Percentiles rank a stretch among this genome's conserved stretches.
Conservation (phyloP, 2,888 invertebrate genomes). For the Nymphalis urticae region DNA sequence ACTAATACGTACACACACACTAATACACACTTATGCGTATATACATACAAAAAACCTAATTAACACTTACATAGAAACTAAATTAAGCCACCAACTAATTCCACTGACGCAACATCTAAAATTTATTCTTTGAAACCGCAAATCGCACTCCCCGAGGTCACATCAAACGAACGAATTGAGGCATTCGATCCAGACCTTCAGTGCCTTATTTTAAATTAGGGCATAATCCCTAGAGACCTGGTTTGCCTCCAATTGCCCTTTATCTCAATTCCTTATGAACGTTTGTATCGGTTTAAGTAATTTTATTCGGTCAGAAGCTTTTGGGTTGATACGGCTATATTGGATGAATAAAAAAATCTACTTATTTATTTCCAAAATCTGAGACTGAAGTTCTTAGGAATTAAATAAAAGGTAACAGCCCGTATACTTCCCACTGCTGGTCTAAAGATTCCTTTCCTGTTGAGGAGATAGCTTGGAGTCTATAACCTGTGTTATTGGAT, state of each 20-base stretch:
- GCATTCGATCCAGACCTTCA: slow-evolving; percentile 22
- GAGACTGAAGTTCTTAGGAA: no score
- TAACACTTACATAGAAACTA: neutral
- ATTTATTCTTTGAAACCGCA: slow-evolving; percentile 32
- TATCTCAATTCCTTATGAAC: slow-evolving; percentile 25
- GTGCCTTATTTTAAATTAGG: slow-evolving; percentile 36
- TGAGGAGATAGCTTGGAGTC: no score
- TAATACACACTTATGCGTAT: no score
- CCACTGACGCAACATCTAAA: slow-evolving; percentile 18
- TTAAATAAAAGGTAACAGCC: no score
- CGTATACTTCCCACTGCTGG: no score
- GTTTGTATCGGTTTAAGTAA: slow-evolving; percentile 19
- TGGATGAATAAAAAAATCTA: neutral
- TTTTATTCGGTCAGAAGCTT: slow-evolving; percentile 7
- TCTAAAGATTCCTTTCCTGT: no score
- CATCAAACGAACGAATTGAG: slow-evolving; percentile 27
- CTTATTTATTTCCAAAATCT: no score
- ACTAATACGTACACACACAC: neutral
- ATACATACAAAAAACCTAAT: neutral
- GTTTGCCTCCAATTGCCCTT: slow-evolving; percentile 24
- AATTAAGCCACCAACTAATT: slow-evolving; percentile 5
- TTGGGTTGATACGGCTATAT: neutral
- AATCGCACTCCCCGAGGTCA: slow-evolving; percentile 32
- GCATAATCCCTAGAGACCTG: slow-evolving; percentile 31
- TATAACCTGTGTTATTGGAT: no score